Percentiles rank a stretch among this genome's conserved stretches.
phyloP scores from a whole-genome alignment of 2,888 invertebrate species.

The Rotaria sp. region DNA sequence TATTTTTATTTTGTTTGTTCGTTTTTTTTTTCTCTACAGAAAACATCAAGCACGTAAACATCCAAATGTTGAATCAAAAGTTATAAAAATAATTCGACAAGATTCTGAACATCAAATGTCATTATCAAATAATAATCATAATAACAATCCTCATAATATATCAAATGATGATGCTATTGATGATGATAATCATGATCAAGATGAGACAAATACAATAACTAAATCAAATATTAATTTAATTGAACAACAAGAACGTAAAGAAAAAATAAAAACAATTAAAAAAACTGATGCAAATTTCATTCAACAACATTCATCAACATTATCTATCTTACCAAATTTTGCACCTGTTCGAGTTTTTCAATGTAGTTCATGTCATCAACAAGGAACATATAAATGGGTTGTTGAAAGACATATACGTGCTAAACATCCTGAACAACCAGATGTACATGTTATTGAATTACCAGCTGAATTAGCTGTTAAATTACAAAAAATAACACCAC shows the following conservation, averaged over 20 bases:
- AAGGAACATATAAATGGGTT: not conserved
- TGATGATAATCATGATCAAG: not conserved
- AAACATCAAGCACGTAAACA: slow-evolving; percentile 40
- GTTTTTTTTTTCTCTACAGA: not conserved
- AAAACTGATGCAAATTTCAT: not conserved
- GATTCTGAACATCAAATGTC: slow-evolving; percentile 24
- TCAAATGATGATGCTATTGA: slow-evolving; percentile 22
- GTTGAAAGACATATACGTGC: slow-evolving; percentile 13
- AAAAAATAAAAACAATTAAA: not conserved
- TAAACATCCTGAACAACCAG: not conserved
- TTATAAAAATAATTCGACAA: slow-evolving; percentile 10
- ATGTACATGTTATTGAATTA: slow-evolving; percentile 24
- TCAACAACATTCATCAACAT: not conserved
- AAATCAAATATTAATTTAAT: not conserved
- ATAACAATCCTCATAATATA: not conserved
- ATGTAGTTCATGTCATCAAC: slow-evolving; percentile 4
- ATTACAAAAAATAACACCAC: slow-evolving; percentile 15
- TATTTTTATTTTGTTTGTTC: not conserved
- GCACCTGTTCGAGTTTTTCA: not conserved
- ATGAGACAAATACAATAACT: not conserved
- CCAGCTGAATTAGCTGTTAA: slow-evolving; percentile 17
- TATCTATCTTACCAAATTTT: not conserved
- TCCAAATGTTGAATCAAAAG: slow-evolving; percentile 27
- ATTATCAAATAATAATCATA: not conserved
- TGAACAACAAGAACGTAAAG: not conserved